These are phyloP conservation scores for Machimus atricapillus DNA, from an alignment of 2,888 invertebrate species.

Conservation along the genomic window DNA sequence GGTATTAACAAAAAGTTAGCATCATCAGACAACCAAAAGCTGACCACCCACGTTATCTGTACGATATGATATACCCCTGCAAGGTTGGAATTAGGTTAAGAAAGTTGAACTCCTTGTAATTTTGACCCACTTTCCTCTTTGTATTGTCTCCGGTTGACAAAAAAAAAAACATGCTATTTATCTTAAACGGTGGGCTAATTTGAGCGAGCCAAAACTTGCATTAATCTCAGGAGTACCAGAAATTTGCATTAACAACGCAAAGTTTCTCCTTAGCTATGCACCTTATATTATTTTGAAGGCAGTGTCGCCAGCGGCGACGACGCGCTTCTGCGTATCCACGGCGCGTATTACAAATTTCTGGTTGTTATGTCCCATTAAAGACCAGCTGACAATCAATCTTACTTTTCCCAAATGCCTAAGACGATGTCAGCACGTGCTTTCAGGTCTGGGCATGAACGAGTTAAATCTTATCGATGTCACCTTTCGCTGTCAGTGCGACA, in stretches of 20 bases:
- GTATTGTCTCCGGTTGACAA: neutral
- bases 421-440: constrained; percentile 2
- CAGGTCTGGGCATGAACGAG: neutral
- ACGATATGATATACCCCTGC: neutral
- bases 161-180: neutral
- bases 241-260: neutral
- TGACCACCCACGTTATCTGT: neutral
- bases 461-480: constrained; percentile 14
- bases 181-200: neutral
- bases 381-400: neutral
- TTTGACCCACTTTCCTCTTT: neutral
- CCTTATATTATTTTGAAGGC: neutral
- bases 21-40: neutral
- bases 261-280: neutral
- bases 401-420: neutral
- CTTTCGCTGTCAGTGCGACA: neutral
- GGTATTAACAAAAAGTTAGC: neutral
- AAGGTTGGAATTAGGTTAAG: neutral
- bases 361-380: neutral
- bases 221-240: neutral
- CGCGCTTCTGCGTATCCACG: neutral
- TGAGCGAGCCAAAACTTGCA: neutral
- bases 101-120: neutral
- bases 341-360: neutral
- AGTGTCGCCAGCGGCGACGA: neutral